These are phyloP conservation scores for Nanorana parkeri DNA, from an alignment of 2,113 vertebrate genomes.

Conservation along the genomic window DNA sequence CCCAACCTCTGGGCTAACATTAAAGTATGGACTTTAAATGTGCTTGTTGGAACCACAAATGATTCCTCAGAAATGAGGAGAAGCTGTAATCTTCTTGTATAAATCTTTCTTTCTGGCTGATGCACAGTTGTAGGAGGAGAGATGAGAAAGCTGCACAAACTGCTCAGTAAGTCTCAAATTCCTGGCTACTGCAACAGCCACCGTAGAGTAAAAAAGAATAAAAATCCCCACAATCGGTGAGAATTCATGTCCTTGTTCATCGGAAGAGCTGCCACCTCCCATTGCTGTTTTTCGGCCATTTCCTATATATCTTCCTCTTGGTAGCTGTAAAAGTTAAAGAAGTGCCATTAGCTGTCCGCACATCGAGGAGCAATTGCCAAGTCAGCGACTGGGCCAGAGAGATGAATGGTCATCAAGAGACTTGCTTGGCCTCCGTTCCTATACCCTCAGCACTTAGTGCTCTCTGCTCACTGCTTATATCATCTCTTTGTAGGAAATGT, in stretches of 20 bases:
- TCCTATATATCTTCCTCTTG: conserved; percentile 54
- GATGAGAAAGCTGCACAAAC: background rate
- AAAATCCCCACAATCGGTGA: background rate
- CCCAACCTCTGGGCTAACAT: no score
- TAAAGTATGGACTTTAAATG: background rate
- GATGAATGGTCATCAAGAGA: conserved; percentile 56
- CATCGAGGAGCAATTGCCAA: conserved; percentile 54
- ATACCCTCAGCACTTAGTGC: conserved; percentile 50
- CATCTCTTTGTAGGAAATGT: conserved; percentile 42
- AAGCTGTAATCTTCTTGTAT: no score
- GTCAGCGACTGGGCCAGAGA: conserved; percentile 53
- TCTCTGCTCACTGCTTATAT: conserved; percentile 44
- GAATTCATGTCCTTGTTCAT: conserved; percentile 36
- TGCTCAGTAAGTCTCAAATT: background rate
- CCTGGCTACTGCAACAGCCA: background rate
- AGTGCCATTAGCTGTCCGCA: conserved; percentile 54
- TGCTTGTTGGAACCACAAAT: background rate
- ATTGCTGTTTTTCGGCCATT: conserved; percentile 9
- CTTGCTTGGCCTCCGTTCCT: conserved; percentile 48
- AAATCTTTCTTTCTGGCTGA: no score
- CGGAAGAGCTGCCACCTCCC: conserved; percentile 5
- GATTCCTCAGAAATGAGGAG: no score
- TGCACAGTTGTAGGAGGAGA: no score
- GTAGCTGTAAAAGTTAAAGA: conserved; percentile 53
- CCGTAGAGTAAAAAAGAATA: background rate